Percentiles rank a stretch among this genome's conserved stretches.
phyloP scores from a whole-genome alignment of 2,888 invertebrate genomes.

The Spilosoma lubricipeda region DNA sequence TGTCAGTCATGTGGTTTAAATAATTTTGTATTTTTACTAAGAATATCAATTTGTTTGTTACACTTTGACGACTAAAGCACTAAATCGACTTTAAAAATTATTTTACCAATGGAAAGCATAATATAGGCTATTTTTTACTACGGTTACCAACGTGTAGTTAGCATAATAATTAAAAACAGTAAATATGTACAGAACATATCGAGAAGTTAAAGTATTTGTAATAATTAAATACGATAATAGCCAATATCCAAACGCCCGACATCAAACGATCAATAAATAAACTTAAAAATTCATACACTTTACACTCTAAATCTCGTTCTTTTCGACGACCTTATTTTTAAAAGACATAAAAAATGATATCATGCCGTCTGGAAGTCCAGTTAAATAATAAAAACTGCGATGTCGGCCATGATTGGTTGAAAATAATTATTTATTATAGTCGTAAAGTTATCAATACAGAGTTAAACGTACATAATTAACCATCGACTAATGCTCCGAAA shows the following conservation, averaged over 20 bases:
- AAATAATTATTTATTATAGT: conserved; percentile 56
- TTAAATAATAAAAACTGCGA: conserved; percentile 54
- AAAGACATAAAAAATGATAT: conserved; percentile 43
- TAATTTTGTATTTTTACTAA: too few relatives aligned
- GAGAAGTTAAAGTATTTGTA: neutral
- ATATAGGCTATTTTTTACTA: too few relatives aligned
- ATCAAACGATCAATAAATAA: neutral
- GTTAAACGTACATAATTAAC: conserved; percentile 55
- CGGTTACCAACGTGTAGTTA: too few relatives aligned
- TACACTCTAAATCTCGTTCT: conserved; percentile 14
- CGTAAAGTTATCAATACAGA: conserved; percentile 55
- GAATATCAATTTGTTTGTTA: too few relatives aligned
- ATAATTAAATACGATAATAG: neutral
- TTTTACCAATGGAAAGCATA: neutral
- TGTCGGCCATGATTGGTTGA: conserved; percentile 53
- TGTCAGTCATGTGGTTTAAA: too few relatives aligned
- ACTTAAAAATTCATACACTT: neutral
- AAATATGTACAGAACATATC: too few relatives aligned
- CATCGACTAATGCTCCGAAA: conserved; percentile 49
- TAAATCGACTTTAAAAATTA: too few relatives aligned
- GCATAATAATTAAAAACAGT: too few relatives aligned
- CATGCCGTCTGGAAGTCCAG: conserved; percentile 46
- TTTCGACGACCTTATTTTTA: conserved; percentile 37
- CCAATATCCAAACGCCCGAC: neutral
- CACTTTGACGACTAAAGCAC: too few relatives aligned